Conservation (phyloP, 2,113 vertebrate species). For the Gallinago undulata region DNA sequence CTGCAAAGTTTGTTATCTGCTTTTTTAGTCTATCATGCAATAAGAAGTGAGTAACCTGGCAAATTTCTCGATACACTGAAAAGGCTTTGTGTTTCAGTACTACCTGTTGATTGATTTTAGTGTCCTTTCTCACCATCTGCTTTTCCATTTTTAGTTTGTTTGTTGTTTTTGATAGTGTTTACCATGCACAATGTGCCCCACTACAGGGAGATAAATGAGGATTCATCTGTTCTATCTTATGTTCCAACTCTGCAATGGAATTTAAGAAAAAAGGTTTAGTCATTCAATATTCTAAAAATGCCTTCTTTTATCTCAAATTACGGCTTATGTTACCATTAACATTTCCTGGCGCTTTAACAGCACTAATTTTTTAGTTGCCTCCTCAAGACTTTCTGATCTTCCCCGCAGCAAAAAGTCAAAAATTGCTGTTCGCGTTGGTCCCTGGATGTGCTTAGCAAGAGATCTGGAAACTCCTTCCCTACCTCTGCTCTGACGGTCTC, state of each 20-base stretch:
- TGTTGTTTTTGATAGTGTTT: constrained; percentile 32
- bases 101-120: constrained; percentile 1
- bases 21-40: neutral
- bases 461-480: neutral
- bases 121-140: constrained; percentile 6
- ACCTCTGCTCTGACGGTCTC: neutral
- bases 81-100: neutral
- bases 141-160: constrained; percentile 14
- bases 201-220: neutral
- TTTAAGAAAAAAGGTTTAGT: neutral
- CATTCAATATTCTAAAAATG: constrained; percentile 29
- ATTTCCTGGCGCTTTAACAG: neutral
- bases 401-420: neutral
- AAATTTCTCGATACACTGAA: neutral
- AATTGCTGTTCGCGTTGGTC: neutral
- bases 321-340: neutral
- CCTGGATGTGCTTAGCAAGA: neutral
- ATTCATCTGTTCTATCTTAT: constrained; percentile 6
- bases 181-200: neutral
- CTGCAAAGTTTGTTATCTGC: neutral
- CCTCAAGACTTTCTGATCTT: constrained; percentile 13
- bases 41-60: neutral
- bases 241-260: neutral
- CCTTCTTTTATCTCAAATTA: constrained; percentile 18
- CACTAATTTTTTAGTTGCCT: constrained; percentile 20